These are phyloP conservation scores for Leptodactylus fallax DNA, from an alignment of 2,797 vertebrate genomes.

Conservation along the genomic window DNA sequence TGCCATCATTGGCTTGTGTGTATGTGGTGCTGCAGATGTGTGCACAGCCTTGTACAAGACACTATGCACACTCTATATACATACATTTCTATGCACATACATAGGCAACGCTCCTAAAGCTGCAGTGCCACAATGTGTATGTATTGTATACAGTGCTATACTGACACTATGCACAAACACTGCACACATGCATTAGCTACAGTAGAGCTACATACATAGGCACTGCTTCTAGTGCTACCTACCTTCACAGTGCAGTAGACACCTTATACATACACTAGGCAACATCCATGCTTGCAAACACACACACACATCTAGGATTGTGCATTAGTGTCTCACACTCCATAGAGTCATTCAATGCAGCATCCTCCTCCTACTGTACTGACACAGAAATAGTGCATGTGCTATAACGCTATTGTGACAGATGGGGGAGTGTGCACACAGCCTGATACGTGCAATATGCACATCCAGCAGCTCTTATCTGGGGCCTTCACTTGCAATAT, in stretches of 20 bases:
- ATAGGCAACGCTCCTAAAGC: neutral
- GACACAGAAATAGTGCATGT: neutral
- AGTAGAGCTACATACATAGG: too few species aligned
- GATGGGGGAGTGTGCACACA: conserved; percentile 2
- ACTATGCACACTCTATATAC: too few species aligned
- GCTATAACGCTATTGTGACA: neutral
- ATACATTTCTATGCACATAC: neutral
- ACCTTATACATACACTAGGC: neutral
- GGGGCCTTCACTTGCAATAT: neutral
- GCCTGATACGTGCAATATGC: neutral
- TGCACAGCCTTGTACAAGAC: neutral
- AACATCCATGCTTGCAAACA: neutral
- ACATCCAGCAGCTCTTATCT: neutral
- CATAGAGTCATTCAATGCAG: conserved; percentile 16
- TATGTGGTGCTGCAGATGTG: neutral
- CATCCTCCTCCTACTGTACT: neutral
- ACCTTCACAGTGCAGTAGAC: neutral
- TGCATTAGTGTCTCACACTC: too few species aligned
- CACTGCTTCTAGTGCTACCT: too few species aligned
- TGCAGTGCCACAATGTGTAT: neutral
- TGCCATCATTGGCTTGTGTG: neutral
- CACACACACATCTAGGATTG: neutral
- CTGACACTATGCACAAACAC: neutral
- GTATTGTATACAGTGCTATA: too few species aligned
- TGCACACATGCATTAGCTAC: neutral